phyloP scores from a whole-genome alignment of 2,888 invertebrate species.

The Drosophila setosimentum region DNA sequence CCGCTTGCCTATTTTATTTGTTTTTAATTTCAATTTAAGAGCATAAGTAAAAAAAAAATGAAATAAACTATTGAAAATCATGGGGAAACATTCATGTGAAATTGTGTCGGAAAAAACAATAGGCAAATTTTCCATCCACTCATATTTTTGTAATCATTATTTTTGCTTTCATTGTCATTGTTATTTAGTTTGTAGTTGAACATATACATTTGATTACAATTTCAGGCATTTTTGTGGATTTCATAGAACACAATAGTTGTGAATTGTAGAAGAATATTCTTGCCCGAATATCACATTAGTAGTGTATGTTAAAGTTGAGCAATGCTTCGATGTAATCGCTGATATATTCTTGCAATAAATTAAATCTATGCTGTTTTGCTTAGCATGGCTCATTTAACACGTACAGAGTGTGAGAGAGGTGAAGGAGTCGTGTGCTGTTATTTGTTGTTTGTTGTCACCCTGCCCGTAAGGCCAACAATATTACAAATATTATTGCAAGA shows the following conservation, averaged over 20 bases:
- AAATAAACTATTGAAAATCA: conserved; percentile 40
- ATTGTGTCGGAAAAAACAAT: conserved; percentile 54
- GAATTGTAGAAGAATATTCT: neutral
- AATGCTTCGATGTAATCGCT: conserved; percentile 28
- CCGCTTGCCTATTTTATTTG: conserved; percentile 8
- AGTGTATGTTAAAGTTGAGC: neutral
- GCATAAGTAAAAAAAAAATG: conserved; percentile 30
- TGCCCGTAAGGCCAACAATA: neutral
- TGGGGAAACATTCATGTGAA: conserved; percentile 68
- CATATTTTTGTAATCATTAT: conserved; percentile 20
- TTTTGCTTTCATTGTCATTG: conserved; percentile 13
- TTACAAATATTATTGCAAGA: neutral
- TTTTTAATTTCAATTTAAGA: conserved; percentile 40
- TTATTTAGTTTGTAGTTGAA: conserved; percentile 14
- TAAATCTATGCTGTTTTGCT: conserved; percentile 28
- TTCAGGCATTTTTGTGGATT: neutral
- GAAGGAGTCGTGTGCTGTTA: neutral
- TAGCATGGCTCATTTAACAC: conserved; percentile 44
- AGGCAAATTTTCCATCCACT: conserved; percentile 46
- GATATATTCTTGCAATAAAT: neutral
- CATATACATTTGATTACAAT: conserved; percentile 22
- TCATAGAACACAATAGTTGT: neutral
- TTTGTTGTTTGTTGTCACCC: neutral
- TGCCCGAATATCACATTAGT: neutral
- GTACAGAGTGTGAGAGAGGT: neutral